Evolutionary conservation across 2,113 vertebrate species (phyloP).

Genomic region (Hiodon tergisus): DNA sequence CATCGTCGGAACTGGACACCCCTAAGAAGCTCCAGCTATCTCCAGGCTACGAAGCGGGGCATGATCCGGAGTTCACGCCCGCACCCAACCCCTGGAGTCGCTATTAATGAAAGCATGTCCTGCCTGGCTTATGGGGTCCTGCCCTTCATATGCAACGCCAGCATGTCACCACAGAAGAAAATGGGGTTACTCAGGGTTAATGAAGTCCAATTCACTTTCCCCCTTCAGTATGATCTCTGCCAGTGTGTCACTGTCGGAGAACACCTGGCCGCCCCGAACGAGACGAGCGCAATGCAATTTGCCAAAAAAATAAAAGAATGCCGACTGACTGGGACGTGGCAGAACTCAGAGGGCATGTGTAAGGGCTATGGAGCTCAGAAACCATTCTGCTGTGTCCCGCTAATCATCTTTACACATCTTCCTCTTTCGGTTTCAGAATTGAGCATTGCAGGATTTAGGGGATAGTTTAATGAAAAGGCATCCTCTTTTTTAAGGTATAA

Average conservation of each 20-base stretch:
- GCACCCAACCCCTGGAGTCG: slow-evolving; percentile 31
- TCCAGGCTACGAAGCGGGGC: slow-evolving; percentile 12
- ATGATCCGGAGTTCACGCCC: slow-evolving; percentile 27
- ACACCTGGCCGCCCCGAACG: neutral
- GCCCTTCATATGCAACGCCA: slow-evolving; percentile 36
- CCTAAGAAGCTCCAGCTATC: slow-evolving; percentile 24
- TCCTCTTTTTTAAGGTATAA: no score
- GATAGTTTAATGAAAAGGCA: neutral
- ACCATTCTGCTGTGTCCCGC: no score
- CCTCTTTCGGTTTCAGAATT: no score
- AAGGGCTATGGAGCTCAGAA: no score
- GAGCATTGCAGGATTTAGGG: neutral
- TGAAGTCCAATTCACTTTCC: slow-evolving; percentile 52
- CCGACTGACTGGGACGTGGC: no score
- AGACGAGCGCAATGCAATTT: no score
- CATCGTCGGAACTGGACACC: neutral
- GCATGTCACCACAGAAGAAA: slow-evolving; percentile 43
- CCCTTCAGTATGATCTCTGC: slow-evolving; percentile 32
- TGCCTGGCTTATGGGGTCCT: slow-evolving; percentile 35
- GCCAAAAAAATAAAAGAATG: no score
- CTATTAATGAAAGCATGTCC: slow-evolving; percentile 49
- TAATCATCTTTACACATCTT: no score
- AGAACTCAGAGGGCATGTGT: no score
- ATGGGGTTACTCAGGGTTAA: slow-evolving; percentile 56
- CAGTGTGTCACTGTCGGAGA: slow-evolving; percentile 28